phyloP scores from a whole-genome alignment of 2,797 vertebrate genomes.

The Tokudaia tokunoshimensis region DNA sequence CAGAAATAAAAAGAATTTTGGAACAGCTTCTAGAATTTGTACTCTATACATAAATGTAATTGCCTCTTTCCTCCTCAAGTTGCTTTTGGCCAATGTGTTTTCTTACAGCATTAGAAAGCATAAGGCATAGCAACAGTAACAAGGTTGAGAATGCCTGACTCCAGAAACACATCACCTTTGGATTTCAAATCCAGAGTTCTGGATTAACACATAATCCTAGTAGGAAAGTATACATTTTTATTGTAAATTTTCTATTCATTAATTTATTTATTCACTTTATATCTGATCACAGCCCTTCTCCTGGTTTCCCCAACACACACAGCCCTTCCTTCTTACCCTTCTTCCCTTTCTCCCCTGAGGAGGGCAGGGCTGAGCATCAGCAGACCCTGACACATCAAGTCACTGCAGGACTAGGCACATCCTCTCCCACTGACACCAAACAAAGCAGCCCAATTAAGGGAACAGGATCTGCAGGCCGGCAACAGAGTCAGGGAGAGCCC shows the following conservation, averaged over 20 bases:
- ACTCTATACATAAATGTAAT: slow-evolving; percentile 5
- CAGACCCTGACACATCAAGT: background rate
- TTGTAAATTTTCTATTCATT: background rate
- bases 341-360: background rate
- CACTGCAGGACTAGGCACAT: background rate
- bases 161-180: background rate
- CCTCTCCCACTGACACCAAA: background rate
- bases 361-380: background rate
- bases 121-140: background rate
- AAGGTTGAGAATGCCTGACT: background rate
- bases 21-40: slow-evolving; percentile 4
- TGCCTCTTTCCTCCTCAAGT: background rate
- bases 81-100: background rate
- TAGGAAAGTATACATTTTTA: background rate
- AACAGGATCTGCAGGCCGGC: background rate
- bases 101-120: background rate
- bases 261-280: background rate
- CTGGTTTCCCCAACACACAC: background rate
- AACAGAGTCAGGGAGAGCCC: background rate
- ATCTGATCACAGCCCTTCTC: background rate
- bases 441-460: background rate
- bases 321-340: background rate
- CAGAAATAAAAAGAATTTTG: slow-evolving; percentile 32
- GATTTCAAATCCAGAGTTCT: background rate
- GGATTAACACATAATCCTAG: background rate